Evolutionary conservation across 2,113 vertebrate genomes (phyloP), one percentile per base, ranked within the genome.

Genomic region (Ceuthmochares aereus): DNA sequence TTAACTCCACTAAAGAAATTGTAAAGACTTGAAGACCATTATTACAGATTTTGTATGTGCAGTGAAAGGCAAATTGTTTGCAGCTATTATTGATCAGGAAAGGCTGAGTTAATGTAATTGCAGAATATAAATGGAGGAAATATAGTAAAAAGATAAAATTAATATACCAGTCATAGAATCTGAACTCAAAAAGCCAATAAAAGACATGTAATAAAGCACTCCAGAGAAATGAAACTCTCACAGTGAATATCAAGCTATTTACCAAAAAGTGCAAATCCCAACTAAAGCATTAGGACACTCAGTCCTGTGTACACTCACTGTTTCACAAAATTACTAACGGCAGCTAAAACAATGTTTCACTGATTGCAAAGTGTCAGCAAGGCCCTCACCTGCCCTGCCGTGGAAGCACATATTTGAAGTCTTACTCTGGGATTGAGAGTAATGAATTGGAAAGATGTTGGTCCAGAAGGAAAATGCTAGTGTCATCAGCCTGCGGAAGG

Each of bases 41-140:
- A 90, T 66, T 87, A 89, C 66, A 66, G 70, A 79, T 90, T 85
- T 91, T 74, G 49, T 74, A 45, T 37, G 42, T 75, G 62, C 80
- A 77, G 54, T 58, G 86, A 84, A 96, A 97, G 87, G 68, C 81
- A 90, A 96, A 95, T 72, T 90, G 93, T 96, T 96, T 86, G 77
- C 66, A 90, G 73, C 56, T 32, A 64, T 94, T 90, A 84, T 96
- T 19, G 51, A 82, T 72, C 18, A 3, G 59, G 52, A 81, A 91
- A 90, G 34, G 70, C 87, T 85, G 76, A 91, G 73, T 93, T 95
- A 93, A 88, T 66, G 75, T 42, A 80, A 92, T 81, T 86, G 42
- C n/a, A 74, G 90, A 87, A 84, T 72, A 77, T 76, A 89, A 80
- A 85, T 78, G 67, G 37, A 89, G 16, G 47, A 72, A 83, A 84